phyloP scores from a whole-genome alignment of 2,113 vertebrate genomes.

The Pontoporia blainvillei region DNA sequence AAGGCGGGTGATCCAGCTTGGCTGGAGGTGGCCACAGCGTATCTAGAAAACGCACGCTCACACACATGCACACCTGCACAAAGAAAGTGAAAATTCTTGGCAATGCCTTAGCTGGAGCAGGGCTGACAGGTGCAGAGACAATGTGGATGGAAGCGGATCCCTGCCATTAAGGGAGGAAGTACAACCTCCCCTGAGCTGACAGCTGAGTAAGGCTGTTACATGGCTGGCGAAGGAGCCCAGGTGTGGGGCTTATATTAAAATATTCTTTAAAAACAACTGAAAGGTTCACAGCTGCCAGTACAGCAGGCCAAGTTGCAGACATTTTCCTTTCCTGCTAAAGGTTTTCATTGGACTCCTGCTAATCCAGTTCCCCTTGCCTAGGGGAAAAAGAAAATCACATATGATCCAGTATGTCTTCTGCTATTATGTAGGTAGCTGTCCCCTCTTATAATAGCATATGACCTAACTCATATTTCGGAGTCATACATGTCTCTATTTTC shows the following conservation, averaged over 20 bases:
- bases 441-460: background rate
- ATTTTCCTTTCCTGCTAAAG: background rate
- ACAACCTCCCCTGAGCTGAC: background rate
- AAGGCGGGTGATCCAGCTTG: no score
- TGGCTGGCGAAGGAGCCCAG: background rate
- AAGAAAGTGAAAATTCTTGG: background rate
- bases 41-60: background rate
- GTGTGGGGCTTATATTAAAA: background rate
- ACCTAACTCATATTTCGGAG: background rate
- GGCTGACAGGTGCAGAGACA: background rate
- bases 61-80: background rate
- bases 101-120: background rate
- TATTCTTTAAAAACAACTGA: background rate
- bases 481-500: background rate
- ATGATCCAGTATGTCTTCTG: background rate
- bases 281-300: background rate
- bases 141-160: background rate
- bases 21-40: background rate
- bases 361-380: no score
- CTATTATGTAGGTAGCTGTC: background rate
- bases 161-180: background rate
- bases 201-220: background rate
- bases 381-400: background rate
- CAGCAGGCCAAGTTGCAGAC: background rate
- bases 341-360: background rate